Evolutionary conservation across 1,140 invertebrate species (phyloP).

Genomic region (Brachionus calyciflorus): DNA sequence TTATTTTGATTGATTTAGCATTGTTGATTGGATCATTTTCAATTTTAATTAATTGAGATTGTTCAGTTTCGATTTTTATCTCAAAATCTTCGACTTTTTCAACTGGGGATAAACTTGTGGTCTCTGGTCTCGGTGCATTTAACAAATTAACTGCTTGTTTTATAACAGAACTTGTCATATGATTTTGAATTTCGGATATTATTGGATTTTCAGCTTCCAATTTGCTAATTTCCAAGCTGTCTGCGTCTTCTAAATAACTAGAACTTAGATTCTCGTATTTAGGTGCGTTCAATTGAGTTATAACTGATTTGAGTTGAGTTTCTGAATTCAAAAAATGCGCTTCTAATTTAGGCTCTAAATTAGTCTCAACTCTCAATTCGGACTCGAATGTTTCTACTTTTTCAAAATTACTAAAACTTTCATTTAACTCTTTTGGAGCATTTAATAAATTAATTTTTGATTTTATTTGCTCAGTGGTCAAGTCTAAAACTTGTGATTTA

Average conservation of each 20-base stretch:
- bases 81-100: conserved; percentile 9
- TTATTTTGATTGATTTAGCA: neutral
- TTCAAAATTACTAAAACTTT: neutral
- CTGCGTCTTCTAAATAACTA: neutral
- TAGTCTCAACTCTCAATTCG: neutral
- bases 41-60: neutral
- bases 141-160: neutral
- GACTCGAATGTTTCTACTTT: neutral
- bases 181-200: neutral
- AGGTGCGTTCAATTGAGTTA: conserved; percentile 12
- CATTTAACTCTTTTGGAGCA: neutral
- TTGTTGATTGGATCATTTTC: neutral
- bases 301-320: neutral
- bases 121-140: neutral
- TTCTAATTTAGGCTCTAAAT: neutral
- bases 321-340: neutral
- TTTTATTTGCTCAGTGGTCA: neutral
- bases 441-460: neutral
- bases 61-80: neutral
- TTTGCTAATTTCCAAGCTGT: neutral
- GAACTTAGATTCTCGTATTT: neutral
- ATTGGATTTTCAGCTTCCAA: neutral
- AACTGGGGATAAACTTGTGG: neutral
- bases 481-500: neutral
- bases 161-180: neutral